Evolutionary conservation across 2,888 invertebrate species (phyloP).

Genomic region (Plagiodera versicolora): DNA sequence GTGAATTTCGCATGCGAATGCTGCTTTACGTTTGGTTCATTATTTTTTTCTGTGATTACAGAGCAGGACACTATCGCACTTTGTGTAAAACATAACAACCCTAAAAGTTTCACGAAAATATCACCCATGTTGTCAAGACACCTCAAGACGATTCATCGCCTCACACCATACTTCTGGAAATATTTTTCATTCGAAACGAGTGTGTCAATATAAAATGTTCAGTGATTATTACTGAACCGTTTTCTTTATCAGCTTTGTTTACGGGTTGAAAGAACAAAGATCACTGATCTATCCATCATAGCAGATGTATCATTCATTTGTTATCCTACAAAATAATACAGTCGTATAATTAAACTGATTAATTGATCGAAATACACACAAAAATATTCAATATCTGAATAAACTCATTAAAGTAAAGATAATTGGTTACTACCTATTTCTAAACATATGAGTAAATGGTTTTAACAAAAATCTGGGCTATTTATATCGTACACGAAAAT

Average conservation of each 20-base stretch:
- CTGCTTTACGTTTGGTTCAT: not conserved
- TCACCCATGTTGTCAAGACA: not conserved
- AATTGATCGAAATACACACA: conserved; percentile 7
- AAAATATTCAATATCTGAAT: too few relatives aligned
- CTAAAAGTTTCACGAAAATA: not conserved
- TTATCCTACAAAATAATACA: conserved; percentile 23
- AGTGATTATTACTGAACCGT: conserved; percentile 31
- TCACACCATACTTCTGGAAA: conserved; percentile 4
- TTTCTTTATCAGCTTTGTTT: conserved; percentile 37
- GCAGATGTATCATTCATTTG: conserved; percentile 34
- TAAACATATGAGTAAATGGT: too few relatives aligned
- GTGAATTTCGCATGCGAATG: conserved; percentile 53
- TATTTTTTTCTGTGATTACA: not conserved
- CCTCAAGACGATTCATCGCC: not conserved
- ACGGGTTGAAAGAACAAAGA: conserved; percentile 37
- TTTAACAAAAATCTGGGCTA: too few relatives aligned
- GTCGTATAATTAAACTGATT: conserved; percentile 15
- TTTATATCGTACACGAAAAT: too few relatives aligned
- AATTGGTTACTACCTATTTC: too few relatives aligned
- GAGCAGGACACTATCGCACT: not conserved
- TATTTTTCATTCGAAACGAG: conserved; percentile 17
- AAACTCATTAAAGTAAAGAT: too few relatives aligned
- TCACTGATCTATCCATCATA: conserved; percentile 37
- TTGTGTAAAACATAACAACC: not conserved
- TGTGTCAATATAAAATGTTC: conserved; percentile 13